Percentiles rank a stretch among this genome's conserved stretches.
Conservation (phyloP, 37 sponge, comb jelly and placozoan species). For the Hexactinellida sp. region DNA sequence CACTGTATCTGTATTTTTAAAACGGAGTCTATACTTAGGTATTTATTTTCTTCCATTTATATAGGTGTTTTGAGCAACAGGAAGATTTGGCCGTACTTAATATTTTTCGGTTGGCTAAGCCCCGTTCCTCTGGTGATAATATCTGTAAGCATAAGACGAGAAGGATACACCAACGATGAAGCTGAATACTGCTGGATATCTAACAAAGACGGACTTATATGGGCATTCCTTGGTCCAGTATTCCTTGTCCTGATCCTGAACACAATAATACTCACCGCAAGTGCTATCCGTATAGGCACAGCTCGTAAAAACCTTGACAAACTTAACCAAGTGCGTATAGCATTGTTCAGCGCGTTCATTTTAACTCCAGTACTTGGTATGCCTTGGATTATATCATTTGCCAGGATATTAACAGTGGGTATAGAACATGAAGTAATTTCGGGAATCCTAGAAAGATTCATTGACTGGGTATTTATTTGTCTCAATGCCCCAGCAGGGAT, state of each 20-base stretch:
- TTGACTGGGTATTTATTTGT: not conserved
- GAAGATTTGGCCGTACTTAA: not conserved
- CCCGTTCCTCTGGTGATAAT: not conserved
- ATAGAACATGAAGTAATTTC: not conserved
- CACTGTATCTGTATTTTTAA: too few relatives aligned
- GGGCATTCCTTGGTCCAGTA: constrained; percentile 5
- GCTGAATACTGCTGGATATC: not conserved
- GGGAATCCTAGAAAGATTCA: not conserved
- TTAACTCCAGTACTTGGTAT: not conserved
- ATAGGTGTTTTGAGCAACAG: constrained; percentile 15
- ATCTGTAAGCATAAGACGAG: not conserved
- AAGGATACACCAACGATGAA: not conserved
- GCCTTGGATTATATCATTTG: constrained; percentile 7
- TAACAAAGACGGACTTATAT: not conserved
- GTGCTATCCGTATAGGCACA: constrained; percentile 6
- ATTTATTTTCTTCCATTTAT: too few relatives aligned
- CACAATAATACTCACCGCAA: not conserved
- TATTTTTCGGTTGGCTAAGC: not conserved
- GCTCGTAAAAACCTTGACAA: not conserved
- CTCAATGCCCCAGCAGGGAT: not conserved
- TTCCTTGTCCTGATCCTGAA: not conserved
- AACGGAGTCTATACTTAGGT: too few relatives aligned
- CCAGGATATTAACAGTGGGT: not conserved
- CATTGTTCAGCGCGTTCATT: not conserved
- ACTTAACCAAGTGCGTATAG: not conserved